These are phyloP conservation scores for Ormyrus thymus DNA, from an alignment of 2,888 invertebrate species.

Conservation along the genomic window DNA sequence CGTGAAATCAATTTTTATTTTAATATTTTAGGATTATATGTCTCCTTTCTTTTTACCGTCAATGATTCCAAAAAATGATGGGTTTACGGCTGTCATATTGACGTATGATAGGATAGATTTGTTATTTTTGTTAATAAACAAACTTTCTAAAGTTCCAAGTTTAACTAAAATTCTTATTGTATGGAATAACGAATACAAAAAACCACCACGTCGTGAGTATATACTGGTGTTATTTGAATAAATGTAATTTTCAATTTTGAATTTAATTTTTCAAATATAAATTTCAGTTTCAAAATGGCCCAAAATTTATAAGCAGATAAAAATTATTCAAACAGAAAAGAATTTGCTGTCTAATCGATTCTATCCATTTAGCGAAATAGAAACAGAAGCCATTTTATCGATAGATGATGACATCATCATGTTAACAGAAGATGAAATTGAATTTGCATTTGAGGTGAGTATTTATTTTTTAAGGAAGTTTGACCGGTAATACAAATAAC, in stretches of 20 bases:
- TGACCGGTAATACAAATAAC: no score
- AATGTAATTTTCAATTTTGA: slow-evolving; percentile 74
- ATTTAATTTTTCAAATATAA: not conserved
- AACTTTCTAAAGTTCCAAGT: slow-evolving; percentile 91
- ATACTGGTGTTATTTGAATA: slow-evolving; percentile 62
- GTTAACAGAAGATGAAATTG: slow-evolving; percentile 95
- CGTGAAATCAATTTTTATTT: not conserved
- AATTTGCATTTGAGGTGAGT: slow-evolving; percentile 87
- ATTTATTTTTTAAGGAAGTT: not conserved
- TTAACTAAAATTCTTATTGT: slow-evolving; percentile 93
- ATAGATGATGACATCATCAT: slow-evolving; percentile 97
- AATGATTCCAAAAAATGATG: slow-evolving; percentile 89
- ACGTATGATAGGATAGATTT: slow-evolving; percentile 95
- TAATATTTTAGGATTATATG: slow-evolving; percentile 60
- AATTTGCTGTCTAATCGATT: slow-evolving; percentile 97
- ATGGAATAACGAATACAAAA: slow-evolving; percentile 96
- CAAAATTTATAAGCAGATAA: slow-evolving; percentile 89
- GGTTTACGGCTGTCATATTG: slow-evolving; percentile 96
- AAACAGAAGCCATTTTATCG: slow-evolving; percentile 96
- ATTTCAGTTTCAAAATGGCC: slow-evolving; percentile 85
- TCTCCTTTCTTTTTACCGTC: slow-evolving; percentile 89
- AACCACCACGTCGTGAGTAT: slow-evolving; percentile 80
- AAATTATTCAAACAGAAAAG: slow-evolving; percentile 91
- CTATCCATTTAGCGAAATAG: slow-evolving; percentile 96
- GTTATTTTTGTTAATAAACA: slow-evolving; percentile 89